These are phyloP conservation scores for Sturnus vulgaris DNA, from an alignment of 2,113 vertebrate species.

Conservation along the genomic window DNA sequence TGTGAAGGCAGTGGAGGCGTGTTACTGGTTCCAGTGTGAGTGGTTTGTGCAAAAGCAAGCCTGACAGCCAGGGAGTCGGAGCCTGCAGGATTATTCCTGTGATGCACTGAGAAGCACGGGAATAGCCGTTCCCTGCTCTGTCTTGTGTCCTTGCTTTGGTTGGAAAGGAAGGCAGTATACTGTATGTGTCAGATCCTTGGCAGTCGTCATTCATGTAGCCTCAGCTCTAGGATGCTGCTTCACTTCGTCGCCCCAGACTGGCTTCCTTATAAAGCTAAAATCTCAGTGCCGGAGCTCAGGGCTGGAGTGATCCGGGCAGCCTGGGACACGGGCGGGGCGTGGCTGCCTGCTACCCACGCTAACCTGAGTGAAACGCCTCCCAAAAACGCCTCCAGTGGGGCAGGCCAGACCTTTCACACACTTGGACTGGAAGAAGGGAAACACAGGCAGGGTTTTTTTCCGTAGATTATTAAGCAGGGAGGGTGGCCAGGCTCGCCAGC, in stretches of 20 bases:
- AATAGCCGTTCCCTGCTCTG: not conserved
- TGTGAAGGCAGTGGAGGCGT: not conserved
- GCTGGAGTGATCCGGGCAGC: not conserved
- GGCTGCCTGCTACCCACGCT: not conserved
- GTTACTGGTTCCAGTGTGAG: not conserved
- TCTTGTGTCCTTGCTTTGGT: not conserved
- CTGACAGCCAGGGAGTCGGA: rapidly evolving
- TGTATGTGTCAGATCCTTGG: not conserved
- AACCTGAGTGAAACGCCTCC: not conserved
- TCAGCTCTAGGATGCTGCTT: not conserved
- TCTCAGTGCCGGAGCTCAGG: rapidly evolving
- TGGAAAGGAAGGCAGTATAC: not conserved
- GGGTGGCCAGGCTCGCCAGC: not conserved
- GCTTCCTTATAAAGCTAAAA: constrained; percentile 43
- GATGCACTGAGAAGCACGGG: rapidly evolving
- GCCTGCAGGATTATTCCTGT: not conserved
- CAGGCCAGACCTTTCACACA: constrained; percentile 66
- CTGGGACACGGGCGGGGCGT: not conserved
- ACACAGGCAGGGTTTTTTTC: constrained; percentile 47
- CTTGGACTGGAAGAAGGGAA: constrained; percentile 47
- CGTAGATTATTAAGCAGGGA: constrained; percentile 17
- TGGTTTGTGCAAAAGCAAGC: not conserved
- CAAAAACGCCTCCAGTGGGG: not conserved
- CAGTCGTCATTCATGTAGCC: not conserved
- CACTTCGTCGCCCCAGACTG: rapidly evolving